Evolutionary conservation across 2,888 invertebrate genomes (phyloP).

Genomic region (Idaea straminata): DNA sequence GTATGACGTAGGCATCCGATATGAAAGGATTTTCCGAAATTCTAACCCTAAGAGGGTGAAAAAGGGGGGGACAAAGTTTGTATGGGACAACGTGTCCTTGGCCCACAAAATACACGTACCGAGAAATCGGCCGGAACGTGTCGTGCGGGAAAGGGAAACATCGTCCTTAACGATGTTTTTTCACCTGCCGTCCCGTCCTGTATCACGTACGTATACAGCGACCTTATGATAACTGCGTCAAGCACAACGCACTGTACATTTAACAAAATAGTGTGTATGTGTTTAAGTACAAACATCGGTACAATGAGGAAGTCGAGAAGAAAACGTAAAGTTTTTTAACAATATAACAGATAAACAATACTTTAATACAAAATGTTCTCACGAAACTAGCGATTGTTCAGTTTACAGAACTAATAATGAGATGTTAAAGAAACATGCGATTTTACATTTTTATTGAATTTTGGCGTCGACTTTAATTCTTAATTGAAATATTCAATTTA

Average conservation of each 20-base stretch:
- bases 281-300: conserved; percentile 17
- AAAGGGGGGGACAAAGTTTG: too few species aligned
- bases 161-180: too few species aligned
- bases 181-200: too few species aligned
- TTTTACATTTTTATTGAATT: not conserved
- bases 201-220: too few species aligned
- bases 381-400: conserved; percentile 62
- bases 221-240: too few species aligned
- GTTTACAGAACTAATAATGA: conserved; percentile 42
- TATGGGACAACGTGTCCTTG: too few species aligned
- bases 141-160: too few species aligned
- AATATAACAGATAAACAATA: conserved; percentile 24
- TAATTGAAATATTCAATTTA: not conserved
- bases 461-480: not conserved
- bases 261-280: conserved; percentile 13
- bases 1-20: too few species aligned
- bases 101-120: too few species aligned
- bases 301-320: conserved; percentile 27
- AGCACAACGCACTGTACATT: not conserved
- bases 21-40: too few species aligned
- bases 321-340: conserved; percentile 25
- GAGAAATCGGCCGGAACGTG: too few species aligned
- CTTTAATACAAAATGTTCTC: conserved; percentile 39
- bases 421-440: not conserved
- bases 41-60: too few species aligned